phyloP scores from a whole-genome alignment of 2,113 vertebrate species.

The Hypocryptadius cinnamomeus region DNA sequence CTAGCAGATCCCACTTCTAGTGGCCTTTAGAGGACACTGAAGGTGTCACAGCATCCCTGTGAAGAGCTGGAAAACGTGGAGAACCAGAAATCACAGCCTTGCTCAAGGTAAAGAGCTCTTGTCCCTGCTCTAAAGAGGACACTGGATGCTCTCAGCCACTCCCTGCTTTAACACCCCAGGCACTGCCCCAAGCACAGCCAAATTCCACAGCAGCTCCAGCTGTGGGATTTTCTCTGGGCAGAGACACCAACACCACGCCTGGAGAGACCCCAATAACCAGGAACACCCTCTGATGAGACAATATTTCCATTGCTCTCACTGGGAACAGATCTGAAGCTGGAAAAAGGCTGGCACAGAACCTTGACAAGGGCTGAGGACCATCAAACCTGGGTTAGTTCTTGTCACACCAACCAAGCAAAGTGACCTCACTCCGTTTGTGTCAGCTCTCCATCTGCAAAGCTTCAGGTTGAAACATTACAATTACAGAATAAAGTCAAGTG shows the following conservation, averaged over 20 bases:
- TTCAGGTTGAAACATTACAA: neutral
- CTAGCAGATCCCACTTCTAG: neutral
- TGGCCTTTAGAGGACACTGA: neutral
- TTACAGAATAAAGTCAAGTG: neutral
- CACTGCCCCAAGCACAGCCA: neutral
- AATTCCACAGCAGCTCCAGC: neutral
- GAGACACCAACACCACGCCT: neutral
- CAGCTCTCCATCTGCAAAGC: neutral
- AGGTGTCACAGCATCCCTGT: accelerated
- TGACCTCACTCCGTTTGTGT: neutral
- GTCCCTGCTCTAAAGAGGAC: neutral
- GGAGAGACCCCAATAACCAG: neutral
- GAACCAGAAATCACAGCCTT: neutral
- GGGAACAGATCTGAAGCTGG: neutral
- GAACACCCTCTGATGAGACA: neutral
- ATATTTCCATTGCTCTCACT: neutral
- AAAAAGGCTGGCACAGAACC: neutral
- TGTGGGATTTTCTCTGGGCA: neutral
- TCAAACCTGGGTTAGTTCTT: neutral
- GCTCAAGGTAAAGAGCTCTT: neutral
- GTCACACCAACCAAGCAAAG: neutral
- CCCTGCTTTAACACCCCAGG: neutral
- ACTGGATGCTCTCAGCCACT: neutral
- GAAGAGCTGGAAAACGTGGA: accelerated
- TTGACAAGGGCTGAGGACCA: neutral